Evolutionary conservation across 2,113 vertebrate species (phyloP).

Genomic region (Sorex araneus): DNA sequence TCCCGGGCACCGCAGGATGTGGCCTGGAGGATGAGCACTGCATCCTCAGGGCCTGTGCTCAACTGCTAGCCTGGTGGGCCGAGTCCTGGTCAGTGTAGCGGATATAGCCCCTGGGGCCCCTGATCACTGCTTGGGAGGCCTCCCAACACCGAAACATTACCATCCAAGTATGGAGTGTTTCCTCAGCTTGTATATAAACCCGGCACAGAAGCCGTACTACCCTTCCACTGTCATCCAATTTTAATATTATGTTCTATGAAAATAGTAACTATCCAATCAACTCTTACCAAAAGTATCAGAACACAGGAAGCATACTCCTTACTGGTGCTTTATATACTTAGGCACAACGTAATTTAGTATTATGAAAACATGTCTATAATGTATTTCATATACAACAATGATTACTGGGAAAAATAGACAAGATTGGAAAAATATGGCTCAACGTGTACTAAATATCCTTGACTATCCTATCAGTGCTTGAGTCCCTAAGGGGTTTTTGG

Average conservation of each 20-base stretch:
- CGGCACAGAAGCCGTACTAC: not conserved
- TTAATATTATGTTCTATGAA: constrained; percentile 18
- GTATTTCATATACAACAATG: constrained; percentile 9
- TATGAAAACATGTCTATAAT: constrained; percentile 26
- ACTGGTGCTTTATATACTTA: constrained; percentile 26
- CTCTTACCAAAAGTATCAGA: constrained; percentile 34
- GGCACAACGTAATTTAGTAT: not conserved
- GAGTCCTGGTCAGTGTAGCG: no score
- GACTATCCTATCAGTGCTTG: not conserved
- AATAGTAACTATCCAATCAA: constrained; percentile 6
- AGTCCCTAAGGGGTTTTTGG: not conserved
- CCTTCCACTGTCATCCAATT: constrained; percentile 16
- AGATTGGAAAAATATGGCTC: constrained; percentile 8
- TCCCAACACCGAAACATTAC: no score
- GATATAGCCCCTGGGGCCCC: no score
- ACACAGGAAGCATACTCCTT: not conserved
- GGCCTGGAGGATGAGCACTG: no score
- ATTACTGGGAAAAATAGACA: not conserved
- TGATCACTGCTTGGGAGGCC: no score
- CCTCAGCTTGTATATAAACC: constrained; percentile 13
- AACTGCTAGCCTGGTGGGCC: no score
- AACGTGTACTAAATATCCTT: not conserved
- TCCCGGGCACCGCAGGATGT: no score
- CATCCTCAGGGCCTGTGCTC: no score
- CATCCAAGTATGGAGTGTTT: constrained; percentile 12